Conservation (phyloP, 2,888 invertebrate species). For the Lomographa bimaculata region DNA sequence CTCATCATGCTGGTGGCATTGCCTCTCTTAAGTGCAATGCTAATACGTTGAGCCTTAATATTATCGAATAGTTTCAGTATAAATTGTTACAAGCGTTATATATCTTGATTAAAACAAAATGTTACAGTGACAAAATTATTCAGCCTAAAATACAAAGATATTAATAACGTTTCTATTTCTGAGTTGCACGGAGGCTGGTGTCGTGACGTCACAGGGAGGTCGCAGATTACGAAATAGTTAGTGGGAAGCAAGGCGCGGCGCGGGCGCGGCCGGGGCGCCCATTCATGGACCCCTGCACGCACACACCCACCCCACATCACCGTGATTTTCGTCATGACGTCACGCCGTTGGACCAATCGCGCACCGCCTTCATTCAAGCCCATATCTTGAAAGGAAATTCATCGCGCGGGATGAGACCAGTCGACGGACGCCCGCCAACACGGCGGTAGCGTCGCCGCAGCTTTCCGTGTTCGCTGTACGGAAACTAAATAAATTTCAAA, state of each 20-base stretch:
- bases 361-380: constrained; percentile 87
- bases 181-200: constrained; percentile 63
- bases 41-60: too few relatives aligned
- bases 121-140: too few relatives aligned
- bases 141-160: constrained; percentile 44
- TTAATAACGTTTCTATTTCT: constrained; percentile 59
- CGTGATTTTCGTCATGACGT: constrained; percentile 87
- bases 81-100: too few relatives aligned
- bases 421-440: constrained; percentile 66
- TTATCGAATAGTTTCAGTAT: too few relatives aligned
- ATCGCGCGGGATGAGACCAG: constrained; percentile 71
- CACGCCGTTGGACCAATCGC: constrained; percentile 85
- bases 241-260: constrained; percentile 61
- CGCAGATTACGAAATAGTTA: too few relatives aligned
- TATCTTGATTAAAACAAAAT: too few relatives aligned
- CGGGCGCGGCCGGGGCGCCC: constrained; percentile 69
- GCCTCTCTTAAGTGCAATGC: too few relatives aligned
- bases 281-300: constrained; percentile 65
- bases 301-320: constrained; percentile 80
- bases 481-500: constrained; percentile 10
- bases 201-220: constrained; percentile 72
- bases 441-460: constrained; percentile 41
- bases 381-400: constrained; percentile 84
- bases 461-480: constrained; percentile 24
- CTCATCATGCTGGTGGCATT: too few relatives aligned